These are phyloP conservation scores for Ptilonorhynchus violaceus DNA, from an alignment of 2,113 vertebrate species.

Conservation along the genomic window DNA sequence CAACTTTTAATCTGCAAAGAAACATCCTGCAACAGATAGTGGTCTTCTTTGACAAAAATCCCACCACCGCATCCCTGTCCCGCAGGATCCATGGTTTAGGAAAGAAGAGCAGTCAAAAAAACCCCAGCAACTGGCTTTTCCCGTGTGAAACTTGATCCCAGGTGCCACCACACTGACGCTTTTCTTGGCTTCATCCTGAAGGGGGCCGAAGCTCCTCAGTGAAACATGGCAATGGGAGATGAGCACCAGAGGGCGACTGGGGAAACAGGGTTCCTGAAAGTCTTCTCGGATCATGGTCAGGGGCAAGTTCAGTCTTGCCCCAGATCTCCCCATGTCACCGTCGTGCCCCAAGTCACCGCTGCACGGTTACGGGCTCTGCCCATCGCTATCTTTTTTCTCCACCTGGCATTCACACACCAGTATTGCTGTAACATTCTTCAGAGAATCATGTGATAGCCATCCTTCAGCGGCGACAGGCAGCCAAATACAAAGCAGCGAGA, in stretches of 20 bases:
- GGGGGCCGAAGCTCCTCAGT: rapidly evolving
- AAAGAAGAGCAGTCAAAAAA: background rate
- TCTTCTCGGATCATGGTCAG: background rate
- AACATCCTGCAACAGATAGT: background rate
- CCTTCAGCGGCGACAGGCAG: background rate
- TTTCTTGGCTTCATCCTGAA: background rate
- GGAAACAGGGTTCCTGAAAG: background rate
- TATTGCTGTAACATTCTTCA: background rate
- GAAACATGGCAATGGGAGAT: background rate
- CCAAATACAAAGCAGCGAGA: background rate
- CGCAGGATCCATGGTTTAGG: background rate
- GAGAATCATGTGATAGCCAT: background rate
- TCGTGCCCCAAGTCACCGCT: background rate
- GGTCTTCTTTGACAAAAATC: background rate
- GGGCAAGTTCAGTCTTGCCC: background rate
- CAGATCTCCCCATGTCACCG: background rate
- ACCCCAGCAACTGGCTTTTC: background rate
- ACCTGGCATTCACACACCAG: background rate
- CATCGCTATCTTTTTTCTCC: background rate
- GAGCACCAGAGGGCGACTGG: background rate
- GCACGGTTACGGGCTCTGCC: background rate
- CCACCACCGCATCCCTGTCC: background rate
- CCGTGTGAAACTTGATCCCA: background rate
- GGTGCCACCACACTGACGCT: background rate
- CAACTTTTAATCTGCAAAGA: background rate